Evolutionary conservation across 2,113 vertebrate species (phyloP).

Genomic region (Mastomys natalensis): DNA sequence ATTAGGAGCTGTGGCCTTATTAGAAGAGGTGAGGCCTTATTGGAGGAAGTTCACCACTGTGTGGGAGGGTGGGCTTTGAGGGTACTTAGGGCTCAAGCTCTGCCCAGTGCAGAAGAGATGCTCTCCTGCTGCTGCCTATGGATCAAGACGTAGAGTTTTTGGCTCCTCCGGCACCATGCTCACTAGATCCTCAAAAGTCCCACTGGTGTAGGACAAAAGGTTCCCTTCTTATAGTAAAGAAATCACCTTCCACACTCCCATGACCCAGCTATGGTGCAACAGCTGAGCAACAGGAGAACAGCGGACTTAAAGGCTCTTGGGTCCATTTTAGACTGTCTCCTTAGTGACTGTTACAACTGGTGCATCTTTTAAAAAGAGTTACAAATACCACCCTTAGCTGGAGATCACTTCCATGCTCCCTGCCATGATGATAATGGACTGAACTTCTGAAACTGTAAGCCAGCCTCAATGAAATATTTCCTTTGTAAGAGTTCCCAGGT

Average conservation of each 20-base stretch:
- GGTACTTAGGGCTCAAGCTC: too few species aligned
- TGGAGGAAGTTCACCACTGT: too few species aligned
- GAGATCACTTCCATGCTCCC: neutral
- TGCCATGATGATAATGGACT: too few species aligned
- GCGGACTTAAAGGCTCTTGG: neutral
- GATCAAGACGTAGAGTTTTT: too few species aligned
- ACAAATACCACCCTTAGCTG: neutral
- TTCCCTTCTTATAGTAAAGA: neutral
- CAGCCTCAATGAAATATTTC: too few species aligned
- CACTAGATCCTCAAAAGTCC: constrained; percentile 53
- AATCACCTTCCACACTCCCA: neutral
- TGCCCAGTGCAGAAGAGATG: too few species aligned
- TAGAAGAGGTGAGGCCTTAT: too few species aligned
- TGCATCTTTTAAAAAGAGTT: neutral
- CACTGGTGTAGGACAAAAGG: neutral
- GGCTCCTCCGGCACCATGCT: neutral
- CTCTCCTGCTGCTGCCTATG: too few species aligned
- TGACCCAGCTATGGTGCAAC: neutral
- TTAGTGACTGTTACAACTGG: neutral
- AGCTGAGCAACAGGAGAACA: neutral
- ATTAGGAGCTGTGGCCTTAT: too few species aligned
- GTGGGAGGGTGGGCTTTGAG: too few species aligned
- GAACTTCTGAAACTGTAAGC: too few species aligned
- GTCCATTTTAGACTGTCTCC: neutral
- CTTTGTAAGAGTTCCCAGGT: too few species aligned